These are phyloP conservation scores for Notolepis coatsorum DNA, from an alignment of 2,797 vertebrate species.

Conservation along the genomic window DNA sequence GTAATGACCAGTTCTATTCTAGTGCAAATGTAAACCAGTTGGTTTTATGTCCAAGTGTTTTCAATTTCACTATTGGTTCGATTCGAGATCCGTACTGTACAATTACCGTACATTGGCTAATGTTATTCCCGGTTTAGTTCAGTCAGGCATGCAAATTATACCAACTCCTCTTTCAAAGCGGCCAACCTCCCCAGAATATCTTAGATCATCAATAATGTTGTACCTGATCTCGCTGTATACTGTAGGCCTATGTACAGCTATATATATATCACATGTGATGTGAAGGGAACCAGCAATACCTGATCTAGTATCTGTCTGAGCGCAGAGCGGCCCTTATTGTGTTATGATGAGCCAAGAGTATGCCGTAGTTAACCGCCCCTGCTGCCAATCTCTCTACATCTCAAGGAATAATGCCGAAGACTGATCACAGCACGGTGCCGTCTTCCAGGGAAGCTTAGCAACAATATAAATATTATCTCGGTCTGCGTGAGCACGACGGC, in stretches of 20 bases:
- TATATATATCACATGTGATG: too few relatives aligned
- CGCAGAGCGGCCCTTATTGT: background rate
- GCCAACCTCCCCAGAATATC: background rate
- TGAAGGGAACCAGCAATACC: too few relatives aligned
- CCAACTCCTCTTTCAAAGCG: background rate
- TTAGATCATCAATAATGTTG: background rate
- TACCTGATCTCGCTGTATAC: background rate
- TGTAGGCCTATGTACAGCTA: too few relatives aligned
- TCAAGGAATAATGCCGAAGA: background rate
- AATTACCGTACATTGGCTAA: too few relatives aligned
- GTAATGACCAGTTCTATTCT: too few relatives aligned
- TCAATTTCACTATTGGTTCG: background rate
- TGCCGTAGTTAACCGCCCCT: background rate
- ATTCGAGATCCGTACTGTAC: background rate
- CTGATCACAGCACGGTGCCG: constrained; percentile 16
- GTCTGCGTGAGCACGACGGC: background rate
- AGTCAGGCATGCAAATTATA: constrained; percentile 49
- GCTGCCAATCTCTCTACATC: background rate
- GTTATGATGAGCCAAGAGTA: background rate
- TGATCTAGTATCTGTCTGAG: too few relatives aligned
- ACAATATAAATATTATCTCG: constrained; percentile 28
- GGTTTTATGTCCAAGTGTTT: too few relatives aligned
- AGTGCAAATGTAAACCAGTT: too few relatives aligned
- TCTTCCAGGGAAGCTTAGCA: constrained; percentile 2
- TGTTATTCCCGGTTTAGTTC: background rate